phyloP scores from a whole-genome alignment of 2,888 invertebrate species.

The Hydraecia micacea region DNA sequence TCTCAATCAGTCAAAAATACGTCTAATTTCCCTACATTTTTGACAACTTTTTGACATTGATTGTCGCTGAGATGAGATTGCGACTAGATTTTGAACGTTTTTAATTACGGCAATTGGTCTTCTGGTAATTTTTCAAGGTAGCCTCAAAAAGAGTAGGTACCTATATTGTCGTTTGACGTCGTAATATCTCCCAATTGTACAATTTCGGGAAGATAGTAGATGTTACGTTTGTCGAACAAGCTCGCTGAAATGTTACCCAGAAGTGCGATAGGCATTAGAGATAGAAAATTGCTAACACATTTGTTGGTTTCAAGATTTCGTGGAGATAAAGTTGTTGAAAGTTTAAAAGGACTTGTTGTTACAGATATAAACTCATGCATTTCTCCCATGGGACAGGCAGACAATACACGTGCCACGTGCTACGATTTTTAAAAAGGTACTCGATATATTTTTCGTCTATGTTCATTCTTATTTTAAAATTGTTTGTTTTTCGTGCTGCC shows the following conservation, averaged over 20 bases:
- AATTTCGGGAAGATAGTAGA: constrained; percentile 5
- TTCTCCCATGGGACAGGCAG: background rate
- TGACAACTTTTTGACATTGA: too few species aligned
- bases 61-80: too few species aligned
- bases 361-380: background rate
- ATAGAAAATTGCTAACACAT: constrained; percentile 24
- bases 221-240: constrained; percentile 19
- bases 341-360: background rate
- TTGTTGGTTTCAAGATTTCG: constrained; percentile 22
- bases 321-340: background rate
- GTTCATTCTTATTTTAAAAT: background rate
- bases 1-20: too few species aligned
- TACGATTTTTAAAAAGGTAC: background rate
- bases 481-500: too few species aligned
- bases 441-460: too few species aligned
- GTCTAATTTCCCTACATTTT: too few species aligned
- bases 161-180: constrained; percentile 1
- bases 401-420: background rate
- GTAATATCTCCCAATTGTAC: constrained; percentile 45
- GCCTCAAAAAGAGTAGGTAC: background rate
- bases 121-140: constrained; percentile 1
- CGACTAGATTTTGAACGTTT: too few species aligned
- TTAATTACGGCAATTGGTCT: too few species aligned
- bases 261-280: constrained; percentile 31
- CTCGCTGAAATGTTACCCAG: constrained; percentile 42